Evolutionary conservation across 1,140 invertebrate species (phyloP).

Genomic region (Latrodectus geometricus): DNA sequence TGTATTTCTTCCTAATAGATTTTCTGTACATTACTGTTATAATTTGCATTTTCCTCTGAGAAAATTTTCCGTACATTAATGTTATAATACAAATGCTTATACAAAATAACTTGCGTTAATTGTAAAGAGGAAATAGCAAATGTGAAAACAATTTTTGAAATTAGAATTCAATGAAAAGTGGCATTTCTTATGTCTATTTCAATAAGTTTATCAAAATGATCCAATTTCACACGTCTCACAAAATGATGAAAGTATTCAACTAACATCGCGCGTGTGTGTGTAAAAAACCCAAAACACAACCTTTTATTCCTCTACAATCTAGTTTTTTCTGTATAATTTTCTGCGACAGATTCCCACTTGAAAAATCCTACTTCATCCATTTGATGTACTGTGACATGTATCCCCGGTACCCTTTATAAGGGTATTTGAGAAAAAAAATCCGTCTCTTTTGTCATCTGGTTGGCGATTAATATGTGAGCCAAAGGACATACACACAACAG

Average conservation of each 20-base stretch:
- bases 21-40: too few relatives aligned
- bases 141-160: too few relatives aligned
- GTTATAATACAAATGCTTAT: too few relatives aligned
- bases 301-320: neutral
- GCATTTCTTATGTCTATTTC: too few relatives aligned
- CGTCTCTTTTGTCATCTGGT: conserved; percentile 27
- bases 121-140: too few relatives aligned
- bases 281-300: neutral
- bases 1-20: too few relatives aligned
- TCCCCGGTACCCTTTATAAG: neutral
- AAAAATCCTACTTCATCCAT: conserved; percentile 24
- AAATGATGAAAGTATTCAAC: neutral
- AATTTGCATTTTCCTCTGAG: too few relatives aligned
- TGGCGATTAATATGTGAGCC: conserved; percentile 30
- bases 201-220: neutral
- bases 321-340: neutral
- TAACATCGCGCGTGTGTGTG: neutral
- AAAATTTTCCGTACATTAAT: too few relatives aligned
- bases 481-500: conserved; percentile 2
- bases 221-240: conserved; percentile 10
- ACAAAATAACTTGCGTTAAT: too few relatives aligned
- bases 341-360: neutral
- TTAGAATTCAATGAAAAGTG: too few relatives aligned
- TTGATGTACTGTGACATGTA: conserved; percentile 29
- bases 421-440: neutral